Percentiles rank a stretch among this genome's conserved stretches.
These are phyloP conservation scores for Cettia cetti DNA, from an alignment of 2,113 vertebrate species.

Conservation along the genomic window DNA sequence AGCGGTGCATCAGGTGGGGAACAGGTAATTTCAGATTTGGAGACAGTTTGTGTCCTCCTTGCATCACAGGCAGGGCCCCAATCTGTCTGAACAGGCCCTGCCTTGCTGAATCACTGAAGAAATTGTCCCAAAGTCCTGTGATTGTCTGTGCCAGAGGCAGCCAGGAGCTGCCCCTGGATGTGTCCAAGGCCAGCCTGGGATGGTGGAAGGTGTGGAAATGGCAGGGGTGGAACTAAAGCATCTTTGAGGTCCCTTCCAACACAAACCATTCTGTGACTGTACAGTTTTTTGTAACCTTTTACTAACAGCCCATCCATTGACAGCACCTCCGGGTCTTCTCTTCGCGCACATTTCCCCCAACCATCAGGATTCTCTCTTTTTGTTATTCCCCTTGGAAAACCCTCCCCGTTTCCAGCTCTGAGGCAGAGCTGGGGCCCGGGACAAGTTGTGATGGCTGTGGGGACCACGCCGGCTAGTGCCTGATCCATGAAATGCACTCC, in stretches of 20 bases:
- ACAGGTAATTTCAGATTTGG: background rate
- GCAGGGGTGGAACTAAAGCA: background rate
- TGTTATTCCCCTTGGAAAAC: background rate
- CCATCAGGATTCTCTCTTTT: too few relatives aligned
- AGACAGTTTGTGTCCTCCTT: background rate
- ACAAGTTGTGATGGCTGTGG: background rate
- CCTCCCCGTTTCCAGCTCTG: background rate
- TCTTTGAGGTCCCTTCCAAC: background rate
- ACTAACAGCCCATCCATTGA: background rate
- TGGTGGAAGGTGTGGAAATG: too few relatives aligned
- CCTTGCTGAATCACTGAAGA: background rate
- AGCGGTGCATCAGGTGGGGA: background rate
- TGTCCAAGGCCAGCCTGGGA: too few relatives aligned
- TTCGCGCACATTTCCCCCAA: background rate
- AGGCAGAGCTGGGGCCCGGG: background rate
- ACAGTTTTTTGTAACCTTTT: background rate
- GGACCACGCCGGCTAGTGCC: slow-evolving; percentile 15
- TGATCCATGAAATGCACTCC: background rate
- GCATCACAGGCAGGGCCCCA: background rate
- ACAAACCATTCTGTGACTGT: background rate
- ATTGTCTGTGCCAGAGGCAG: background rate
- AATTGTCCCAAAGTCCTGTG: background rate
- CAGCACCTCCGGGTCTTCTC: background rate
- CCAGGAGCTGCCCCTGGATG: background rate
- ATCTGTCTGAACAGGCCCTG: background rate